These are phyloP conservation scores for Ypsolopha sequella DNA, from an alignment of 2,888 invertebrate species.

Conservation along the genomic window DNA sequence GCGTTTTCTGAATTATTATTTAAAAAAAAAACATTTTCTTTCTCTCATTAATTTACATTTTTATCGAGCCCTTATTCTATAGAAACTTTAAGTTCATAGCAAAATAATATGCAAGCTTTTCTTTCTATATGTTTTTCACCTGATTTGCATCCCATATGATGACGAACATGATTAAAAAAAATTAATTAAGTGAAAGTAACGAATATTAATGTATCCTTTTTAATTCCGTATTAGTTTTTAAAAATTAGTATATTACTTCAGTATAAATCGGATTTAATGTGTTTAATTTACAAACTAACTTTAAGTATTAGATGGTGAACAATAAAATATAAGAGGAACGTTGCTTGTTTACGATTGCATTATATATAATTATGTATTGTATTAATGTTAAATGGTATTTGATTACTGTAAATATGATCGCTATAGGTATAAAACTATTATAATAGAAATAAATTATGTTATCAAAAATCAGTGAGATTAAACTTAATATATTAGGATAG, in stretches of 20 bases:
- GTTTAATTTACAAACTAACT: not conserved
- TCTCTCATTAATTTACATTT: no score
- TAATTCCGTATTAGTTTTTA: slow-evolving; percentile 22
- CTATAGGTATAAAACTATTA: slow-evolving; percentile 53
- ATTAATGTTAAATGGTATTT: slow-evolving; percentile 29
- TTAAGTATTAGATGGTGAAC: slow-evolving; percentile 14
- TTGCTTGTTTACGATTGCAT: slow-evolving; percentile 3
- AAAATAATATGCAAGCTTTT: not conserved
- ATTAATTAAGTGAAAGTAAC: slow-evolving; percentile 30
- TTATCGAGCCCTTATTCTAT: no score
- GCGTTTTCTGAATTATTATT: no score
- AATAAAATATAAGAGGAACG: slow-evolving; percentile 4
- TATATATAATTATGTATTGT: slow-evolving; percentile 6
- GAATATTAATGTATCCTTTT: slow-evolving; percentile 40
- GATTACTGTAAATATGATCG: slow-evolving; percentile 48
- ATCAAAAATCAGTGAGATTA: slow-evolving; percentile 68
- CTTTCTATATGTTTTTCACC: not conserved
- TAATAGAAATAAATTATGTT: slow-evolving; percentile 41
- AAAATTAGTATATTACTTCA: slow-evolving; percentile 1
- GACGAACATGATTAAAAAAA: slow-evolving; percentile 8
- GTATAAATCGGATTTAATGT: not conserved
- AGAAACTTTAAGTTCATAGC: no score
- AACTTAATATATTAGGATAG: slow-evolving; percentile 49
- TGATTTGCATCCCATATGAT: slow-evolving; percentile 9
- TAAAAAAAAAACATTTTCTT: no score